phyloP scores from a whole-genome alignment of 2,888 invertebrate genomes.

The Vandiemenella viatica region DNA sequence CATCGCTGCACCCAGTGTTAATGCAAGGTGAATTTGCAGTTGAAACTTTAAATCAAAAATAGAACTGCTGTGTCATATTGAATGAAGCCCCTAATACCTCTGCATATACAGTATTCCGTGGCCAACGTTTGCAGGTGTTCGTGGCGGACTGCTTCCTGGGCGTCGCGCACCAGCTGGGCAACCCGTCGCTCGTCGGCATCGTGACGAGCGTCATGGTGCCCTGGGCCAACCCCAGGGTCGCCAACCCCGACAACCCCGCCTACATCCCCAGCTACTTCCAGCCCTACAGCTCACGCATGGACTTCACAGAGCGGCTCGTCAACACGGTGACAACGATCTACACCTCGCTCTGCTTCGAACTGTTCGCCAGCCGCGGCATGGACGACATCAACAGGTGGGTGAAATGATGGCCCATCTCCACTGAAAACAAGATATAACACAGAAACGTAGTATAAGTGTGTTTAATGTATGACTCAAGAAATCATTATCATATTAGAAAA shows the following conservation, averaged over 20 bases:
- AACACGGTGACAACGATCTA: not conserved
- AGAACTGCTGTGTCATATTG: no score
- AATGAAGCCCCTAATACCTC: no score
- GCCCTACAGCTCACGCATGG: not conserved
- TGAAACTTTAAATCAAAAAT: no score
- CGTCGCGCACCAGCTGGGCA: not conserved
- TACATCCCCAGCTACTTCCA: slow-evolving; percentile 2
- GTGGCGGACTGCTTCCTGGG: not conserved
- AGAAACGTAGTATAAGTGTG: no score
- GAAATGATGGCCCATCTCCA: no score
- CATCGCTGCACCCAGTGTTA: no score
- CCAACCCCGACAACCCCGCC: not conserved
- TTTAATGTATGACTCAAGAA: no score
- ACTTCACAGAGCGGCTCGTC: not conserved
- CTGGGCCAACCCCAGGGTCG: not conserved
- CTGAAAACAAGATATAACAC: no score
- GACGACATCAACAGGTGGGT: not conserved
- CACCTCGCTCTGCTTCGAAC: not conserved
- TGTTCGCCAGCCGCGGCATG: not conserved
- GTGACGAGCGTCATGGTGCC: not conserved
- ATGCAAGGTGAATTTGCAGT: no score
- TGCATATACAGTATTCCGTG: no score
- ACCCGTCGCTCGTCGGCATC: not conserved
- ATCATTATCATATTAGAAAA: no score
- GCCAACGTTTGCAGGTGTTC: not conserved